Conservation (phyloP, 2,888 invertebrate genomes). For the Acanthosepion esculentum region DNA sequence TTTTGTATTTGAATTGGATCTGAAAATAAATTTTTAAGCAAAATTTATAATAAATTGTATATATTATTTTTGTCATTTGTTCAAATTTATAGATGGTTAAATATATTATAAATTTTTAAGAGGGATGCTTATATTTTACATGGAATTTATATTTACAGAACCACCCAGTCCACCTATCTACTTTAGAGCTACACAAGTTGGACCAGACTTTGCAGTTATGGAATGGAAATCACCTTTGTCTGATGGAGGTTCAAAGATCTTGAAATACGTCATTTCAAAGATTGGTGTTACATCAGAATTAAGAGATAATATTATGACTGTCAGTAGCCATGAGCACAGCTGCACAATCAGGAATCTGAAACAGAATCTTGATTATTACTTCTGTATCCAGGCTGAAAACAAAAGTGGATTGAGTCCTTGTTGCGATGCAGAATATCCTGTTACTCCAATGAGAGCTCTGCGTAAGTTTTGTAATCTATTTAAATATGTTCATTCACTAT, state of each 20-base stretch:
- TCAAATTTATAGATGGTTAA: too few species aligned
- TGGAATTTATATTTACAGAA: conserved; percentile 36
- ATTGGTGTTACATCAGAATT: conserved; percentile 64
- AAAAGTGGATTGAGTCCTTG: conserved; percentile 63
- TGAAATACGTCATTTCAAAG: conserved; percentile 64
- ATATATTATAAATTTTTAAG: too few species aligned
- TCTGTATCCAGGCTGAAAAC: conserved; percentile 74
- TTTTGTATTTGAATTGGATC: background rate
- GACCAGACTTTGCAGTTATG: conserved; percentile 66
- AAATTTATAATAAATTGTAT: background rate
- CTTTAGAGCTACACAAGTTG: conserved; percentile 51
- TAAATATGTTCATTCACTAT: too few species aligned
- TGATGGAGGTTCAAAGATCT: conserved; percentile 70
- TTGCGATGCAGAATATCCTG: conserved; percentile 53
- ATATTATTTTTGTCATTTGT: too few species aligned
- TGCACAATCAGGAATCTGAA: conserved; percentile 65
- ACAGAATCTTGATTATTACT: conserved; percentile 70
- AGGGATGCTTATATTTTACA: too few species aligned
- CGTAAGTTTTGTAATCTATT: background rate
- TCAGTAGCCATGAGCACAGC: conserved; percentile 60
- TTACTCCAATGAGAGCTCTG: conserved; percentile 36
- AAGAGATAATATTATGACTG: conserved; percentile 61
- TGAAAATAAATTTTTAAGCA: background rate
- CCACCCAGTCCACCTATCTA: conserved; percentile 50
- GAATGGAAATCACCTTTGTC: conserved; percentile 69